Evolutionary conservation across 2,113 vertebrate species (phyloP).

Genomic region (Scophthalmus maximus): DNA sequence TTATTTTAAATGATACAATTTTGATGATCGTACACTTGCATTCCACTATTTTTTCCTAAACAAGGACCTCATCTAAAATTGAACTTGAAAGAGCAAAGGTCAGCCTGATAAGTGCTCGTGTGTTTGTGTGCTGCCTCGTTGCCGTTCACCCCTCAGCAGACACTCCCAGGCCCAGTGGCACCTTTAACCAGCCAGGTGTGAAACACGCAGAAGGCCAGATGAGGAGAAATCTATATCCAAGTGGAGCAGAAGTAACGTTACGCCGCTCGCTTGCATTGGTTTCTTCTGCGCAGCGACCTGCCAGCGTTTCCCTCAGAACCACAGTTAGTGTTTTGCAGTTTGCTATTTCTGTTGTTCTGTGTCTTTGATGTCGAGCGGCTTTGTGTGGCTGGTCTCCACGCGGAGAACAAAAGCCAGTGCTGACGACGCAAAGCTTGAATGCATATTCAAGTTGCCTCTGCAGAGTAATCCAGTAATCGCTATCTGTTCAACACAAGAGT

Average conservation of each 20-base stretch:
- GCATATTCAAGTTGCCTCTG: conserved; percentile 54
- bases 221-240: conserved; percentile 61
- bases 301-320: conserved; percentile 38
- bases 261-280: conserved; percentile 48
- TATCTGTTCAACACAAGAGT: conserved; percentile 61
- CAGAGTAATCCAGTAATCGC: conserved; percentile 67
- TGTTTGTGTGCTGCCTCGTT: conserved; percentile 13
- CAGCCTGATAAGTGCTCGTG: conserved; percentile 7
- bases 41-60: conserved; percentile 3
- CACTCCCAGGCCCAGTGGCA: conserved; percentile 59
- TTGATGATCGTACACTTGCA: conserved; percentile 4
- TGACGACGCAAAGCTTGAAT: conserved; percentile 65
- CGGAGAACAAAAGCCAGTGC: conserved; percentile 66
- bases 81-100: conserved; percentile 33
- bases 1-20: conserved; percentile 7
- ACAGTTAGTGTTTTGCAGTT: conserved; percentile 42
- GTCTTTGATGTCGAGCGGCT: conserved; percentile 59
- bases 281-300: conserved; percentile 30
- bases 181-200: conserved; percentile 77
- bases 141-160: conserved; percentile 41
- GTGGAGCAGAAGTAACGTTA: conserved; percentile 65
- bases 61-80: neutral
- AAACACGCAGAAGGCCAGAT: conserved; percentile 70
- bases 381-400: conserved; percentile 46
- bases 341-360: conserved; percentile 42